phyloP scores from a whole-genome alignment of 2,113 vertebrate genomes.

The Apodemus sylvaticus region DNA sequence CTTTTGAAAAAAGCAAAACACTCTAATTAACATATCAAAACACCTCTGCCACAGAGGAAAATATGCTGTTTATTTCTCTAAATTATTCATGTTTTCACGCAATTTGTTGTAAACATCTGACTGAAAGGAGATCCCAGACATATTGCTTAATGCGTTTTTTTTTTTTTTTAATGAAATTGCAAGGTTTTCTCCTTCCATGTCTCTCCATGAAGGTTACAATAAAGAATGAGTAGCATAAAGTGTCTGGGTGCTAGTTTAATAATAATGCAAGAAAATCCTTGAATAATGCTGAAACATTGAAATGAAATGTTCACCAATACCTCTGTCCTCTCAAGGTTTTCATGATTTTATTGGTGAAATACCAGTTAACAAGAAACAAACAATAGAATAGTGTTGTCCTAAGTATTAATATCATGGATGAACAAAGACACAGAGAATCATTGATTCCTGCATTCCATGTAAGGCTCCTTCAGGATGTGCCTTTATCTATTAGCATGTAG shows the following conservation, averaged over 20 bases:
- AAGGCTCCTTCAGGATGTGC: background rate
- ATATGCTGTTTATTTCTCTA: slow-evolving; percentile 35
- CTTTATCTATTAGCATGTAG: background rate
- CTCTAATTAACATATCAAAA: slow-evolving; percentile 41
- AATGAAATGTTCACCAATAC: slow-evolving; percentile 21
- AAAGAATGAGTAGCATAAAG: background rate
- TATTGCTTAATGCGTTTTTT: background rate
- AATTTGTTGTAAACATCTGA: slow-evolving; percentile 55
- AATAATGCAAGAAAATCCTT: background rate
- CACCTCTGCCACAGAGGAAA: background rate
- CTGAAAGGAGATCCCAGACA: slow-evolving; percentile 36
- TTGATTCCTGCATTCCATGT: background rate
- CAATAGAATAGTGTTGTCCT: background rate
- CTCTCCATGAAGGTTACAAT: background rate
- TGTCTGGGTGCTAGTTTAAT: background rate
- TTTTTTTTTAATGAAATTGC: background rate
- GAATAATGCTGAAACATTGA: background rate
- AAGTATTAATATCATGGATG: background rate
- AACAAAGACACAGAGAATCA: background rate
- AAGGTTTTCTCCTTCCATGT: background rate
- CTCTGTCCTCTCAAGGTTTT: background rate
- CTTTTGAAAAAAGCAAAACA: slow-evolving; percentile 59
- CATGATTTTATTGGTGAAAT: slow-evolving; percentile 25
- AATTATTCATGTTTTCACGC: slow-evolving; percentile 58
- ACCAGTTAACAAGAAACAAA: slow-evolving; percentile 19